Evolutionary conservation across 2,797 vertebrate species (phyloP).

Genomic region (Crypturellus tataupa): DNA sequence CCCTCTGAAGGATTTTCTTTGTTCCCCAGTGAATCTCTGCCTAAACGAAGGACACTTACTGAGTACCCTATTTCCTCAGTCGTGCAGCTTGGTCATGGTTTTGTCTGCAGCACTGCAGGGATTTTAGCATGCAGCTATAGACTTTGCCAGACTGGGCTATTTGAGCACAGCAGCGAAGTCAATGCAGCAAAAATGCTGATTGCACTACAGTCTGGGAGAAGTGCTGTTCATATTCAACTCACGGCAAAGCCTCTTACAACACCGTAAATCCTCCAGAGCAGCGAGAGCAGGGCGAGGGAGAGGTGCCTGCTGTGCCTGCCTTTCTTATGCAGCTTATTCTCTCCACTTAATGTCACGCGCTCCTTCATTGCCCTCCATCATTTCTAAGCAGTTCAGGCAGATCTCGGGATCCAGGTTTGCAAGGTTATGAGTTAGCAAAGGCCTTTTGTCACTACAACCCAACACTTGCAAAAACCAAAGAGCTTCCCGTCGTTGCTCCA

Average conservation of each 20-base stretch:
- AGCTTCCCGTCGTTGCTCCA: not conserved
- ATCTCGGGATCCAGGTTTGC: not conserved
- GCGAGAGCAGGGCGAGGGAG: not conserved
- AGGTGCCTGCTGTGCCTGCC: conserved; percentile 3
- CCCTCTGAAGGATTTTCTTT: not conserved
- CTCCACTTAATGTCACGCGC: not conserved
- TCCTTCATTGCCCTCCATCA: not conserved
- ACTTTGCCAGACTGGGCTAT: not conserved
- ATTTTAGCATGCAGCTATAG: not conserved
- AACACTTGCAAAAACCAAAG: not conserved
- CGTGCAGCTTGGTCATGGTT: not conserved
- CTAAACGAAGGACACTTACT: not conserved
- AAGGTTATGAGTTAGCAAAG: not conserved
- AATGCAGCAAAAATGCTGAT: conserved; percentile 63
- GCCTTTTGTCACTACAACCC: not conserved
- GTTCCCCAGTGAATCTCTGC: not conserved
- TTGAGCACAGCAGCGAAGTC: not conserved
- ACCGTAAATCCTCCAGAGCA: conserved; percentile 21
- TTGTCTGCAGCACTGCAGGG: not conserved
- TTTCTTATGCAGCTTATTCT: conserved; percentile 3
- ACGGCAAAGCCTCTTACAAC: not conserved
- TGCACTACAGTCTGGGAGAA: not conserved
- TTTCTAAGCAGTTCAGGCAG: not conserved
- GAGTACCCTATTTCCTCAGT: not conserved
- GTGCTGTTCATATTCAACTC: conserved; percentile 1